Evolutionary conservation across 2,797 vertebrate species (phyloP).

Genomic region (Coranthus polyacanthus): DNA sequence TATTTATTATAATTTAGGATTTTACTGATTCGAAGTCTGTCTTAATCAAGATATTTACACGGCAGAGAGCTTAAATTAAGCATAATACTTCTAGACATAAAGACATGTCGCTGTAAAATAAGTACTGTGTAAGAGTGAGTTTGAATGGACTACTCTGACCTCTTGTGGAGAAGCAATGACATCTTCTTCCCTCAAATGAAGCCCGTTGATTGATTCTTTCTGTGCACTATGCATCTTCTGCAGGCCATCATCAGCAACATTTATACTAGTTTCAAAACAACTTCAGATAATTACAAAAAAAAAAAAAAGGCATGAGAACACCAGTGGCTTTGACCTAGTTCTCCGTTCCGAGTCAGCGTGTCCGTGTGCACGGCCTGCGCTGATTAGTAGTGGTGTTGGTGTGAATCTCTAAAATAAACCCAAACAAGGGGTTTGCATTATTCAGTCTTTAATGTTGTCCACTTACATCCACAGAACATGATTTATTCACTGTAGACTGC

Average conservation of each 20-base stretch:
- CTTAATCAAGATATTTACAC: no score
- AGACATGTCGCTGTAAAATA: no score
- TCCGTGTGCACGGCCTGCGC: not conserved
- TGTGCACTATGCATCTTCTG: not conserved
- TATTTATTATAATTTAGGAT: no score
- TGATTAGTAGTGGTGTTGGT: not conserved
- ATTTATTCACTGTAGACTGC: not conserved
- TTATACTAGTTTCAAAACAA: not conserved
- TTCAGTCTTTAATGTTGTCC: conserved; percentile 54
- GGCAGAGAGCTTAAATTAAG: no score
- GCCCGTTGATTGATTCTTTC: not conserved
- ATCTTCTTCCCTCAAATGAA: conserved; percentile 1
- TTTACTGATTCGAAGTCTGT: no score
- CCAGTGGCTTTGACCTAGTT: not conserved
- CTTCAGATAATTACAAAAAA: not conserved
- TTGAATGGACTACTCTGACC: conserved; percentile 46
- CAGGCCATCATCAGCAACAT: not conserved
- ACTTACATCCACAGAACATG: conserved; percentile 28
- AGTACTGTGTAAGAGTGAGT: not conserved
- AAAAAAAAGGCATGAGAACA: not conserved
- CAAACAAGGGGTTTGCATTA: not conserved
- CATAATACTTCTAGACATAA: no score
- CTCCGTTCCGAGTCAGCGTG: not conserved
- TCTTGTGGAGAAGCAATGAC: conserved; percentile 64
- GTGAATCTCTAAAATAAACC: not conserved